Evolutionary conservation across 2,888 invertebrate species (phyloP), one percentile per base, ranked within the genome.

Genomic region (Cantharis nigra): DNA sequence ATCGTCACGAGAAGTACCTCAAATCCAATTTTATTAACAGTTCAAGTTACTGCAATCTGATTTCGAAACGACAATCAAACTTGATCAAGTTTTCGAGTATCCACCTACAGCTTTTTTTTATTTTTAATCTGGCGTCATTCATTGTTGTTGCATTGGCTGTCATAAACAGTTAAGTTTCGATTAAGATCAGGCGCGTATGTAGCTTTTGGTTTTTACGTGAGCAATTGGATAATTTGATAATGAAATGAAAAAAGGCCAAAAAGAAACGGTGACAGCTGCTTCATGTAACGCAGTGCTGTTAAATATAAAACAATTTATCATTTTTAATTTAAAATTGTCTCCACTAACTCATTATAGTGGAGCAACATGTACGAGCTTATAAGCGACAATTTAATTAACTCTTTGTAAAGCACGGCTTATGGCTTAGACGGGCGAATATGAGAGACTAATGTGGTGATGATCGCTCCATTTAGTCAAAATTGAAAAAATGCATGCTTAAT

Each of bases 291-390:
- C 26, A 67, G 26, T 23, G 72, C 70, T 65, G 70, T 70, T 75
- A 78, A 49, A 79, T 79, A 78, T 79, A 72, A 71, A 75, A 64
- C 70, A 63, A 75, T 77, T 79, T 76, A 77, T 80, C 80, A 80
- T 80, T 80, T 80, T 80, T 80, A 78, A 78, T 78, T 79, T 78
- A 74, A 77, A 77, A 70, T 30, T 70, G 70, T 33, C 70, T 28
- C 28, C 33, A 33, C 26, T 70, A 70, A 71, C 71, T 49, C 49
- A 49, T 49, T 33, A 33, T 28, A 70, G 33, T 70, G 70, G 33
- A 28, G 70, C 70, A 70, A 70, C 33, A 70, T 33, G 30, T 18
- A 28, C 70, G 16, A 70, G 70, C 70, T 70, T 70, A 23, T 33
- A 71, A 71, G 71, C 49, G 63, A 23, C 62, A 71, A 71, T 33